Conservation (phyloP, 1,140 invertebrate species). For the Leptestheria dahalacensis region DNA sequence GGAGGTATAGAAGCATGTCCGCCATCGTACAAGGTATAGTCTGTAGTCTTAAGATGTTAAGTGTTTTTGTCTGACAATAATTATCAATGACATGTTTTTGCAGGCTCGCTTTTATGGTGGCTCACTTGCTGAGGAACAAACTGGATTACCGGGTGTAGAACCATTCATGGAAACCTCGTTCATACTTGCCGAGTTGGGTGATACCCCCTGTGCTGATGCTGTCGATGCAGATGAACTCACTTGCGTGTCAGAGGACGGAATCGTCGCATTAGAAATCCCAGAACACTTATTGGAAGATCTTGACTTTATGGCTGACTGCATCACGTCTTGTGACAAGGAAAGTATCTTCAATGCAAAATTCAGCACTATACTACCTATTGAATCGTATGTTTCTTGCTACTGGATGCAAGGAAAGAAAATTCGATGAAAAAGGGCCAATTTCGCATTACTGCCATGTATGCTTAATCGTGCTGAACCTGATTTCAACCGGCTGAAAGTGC, state of each 20-base stretch:
- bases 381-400: too few species aligned
- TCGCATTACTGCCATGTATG: too few species aligned
- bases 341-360: too few species aligned
- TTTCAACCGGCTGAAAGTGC: too few species aligned
- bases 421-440: too few species aligned
- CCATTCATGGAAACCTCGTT: slow-evolving; percentile 14
- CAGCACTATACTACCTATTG: too few species aligned
- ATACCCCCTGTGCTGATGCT: slow-evolving; percentile 7
- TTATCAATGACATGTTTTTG: neutral
- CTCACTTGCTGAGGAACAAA: slow-evolving; percentile 15
- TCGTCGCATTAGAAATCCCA: slow-evolving; percentile 44
- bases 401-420: too few species aligned
- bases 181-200: slow-evolving; percentile 10
- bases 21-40: slow-evolving; percentile 14
- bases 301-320: slow-evolving; percentile 61
- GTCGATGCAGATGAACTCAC: slow-evolving; percentile 47
- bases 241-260: slow-evolving; percentile 72
- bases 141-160: slow-evolving; percentile 1
- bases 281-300: slow-evolving; percentile 64
- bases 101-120: slow-evolving; percentile 11
- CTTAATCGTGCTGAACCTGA: too few species aligned
- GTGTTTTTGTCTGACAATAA: neutral
- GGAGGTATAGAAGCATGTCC: slow-evolving; percentile 3
- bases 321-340: slow-evolving; percentile 77
- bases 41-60: neutral